A percentile compares a stretch with the other conserved stretches of the same genome.
Evolutionary conservation across 1,140 invertebrate genomes (phyloP).

Genomic region (Venustaconcha ellipsiformis): DNA sequence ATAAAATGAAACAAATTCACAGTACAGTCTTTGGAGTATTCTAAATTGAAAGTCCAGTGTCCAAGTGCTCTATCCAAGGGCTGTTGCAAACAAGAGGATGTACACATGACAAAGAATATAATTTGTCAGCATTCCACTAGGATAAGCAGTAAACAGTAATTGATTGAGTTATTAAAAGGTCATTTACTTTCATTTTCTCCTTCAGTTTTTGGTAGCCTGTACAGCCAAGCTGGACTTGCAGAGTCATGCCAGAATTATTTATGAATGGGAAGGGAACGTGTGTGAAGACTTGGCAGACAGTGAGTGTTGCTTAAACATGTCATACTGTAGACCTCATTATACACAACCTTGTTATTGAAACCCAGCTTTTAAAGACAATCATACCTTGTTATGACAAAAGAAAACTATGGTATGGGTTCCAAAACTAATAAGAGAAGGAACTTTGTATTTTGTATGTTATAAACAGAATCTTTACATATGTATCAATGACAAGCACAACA

Average conservation of each 20-base stretch:
- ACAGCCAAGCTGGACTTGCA: slow-evolving; percentile 61
- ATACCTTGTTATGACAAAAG: background rate
- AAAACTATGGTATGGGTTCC: background rate
- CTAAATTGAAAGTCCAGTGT: too few relatives aligned
- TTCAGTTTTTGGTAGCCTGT: slow-evolving; percentile 63
- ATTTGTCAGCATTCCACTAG: background rate
- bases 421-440: background rate
- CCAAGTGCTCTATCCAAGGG: too few relatives aligned
- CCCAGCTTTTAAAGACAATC: too few relatives aligned
- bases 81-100: too few relatives aligned
- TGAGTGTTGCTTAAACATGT: slow-evolving; percentile 36
- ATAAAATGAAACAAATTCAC: too few relatives aligned
- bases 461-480: too few relatives aligned
- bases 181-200: slow-evolving; percentile 10
- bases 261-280: slow-evolving; percentile 65
- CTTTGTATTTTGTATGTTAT: too few relatives aligned
- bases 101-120: background rate
- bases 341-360: too few relatives aligned
- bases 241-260: slow-evolving; percentile 59
- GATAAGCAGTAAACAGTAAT: background rate
- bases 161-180: background rate
- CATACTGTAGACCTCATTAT: background rate
- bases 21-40: too few relatives aligned
- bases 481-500: too few relatives aligned
- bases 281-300: slow-evolving; percentile 58